Evolutionary conservation across 2,888 invertebrate genomes (phyloP).

Genomic region (Caenorhabditis imperialis): DNA sequence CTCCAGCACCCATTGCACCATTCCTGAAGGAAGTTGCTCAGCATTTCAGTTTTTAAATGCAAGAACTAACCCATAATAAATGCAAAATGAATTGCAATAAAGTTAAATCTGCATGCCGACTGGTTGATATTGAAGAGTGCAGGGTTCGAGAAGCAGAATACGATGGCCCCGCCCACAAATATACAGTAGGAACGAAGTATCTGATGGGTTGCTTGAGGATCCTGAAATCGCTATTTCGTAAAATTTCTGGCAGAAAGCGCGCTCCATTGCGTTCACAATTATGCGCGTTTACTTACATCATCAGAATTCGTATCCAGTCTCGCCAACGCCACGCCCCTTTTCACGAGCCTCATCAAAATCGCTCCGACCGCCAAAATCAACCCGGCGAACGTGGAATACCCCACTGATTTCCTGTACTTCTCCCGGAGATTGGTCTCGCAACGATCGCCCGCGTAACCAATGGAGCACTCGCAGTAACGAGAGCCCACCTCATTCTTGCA

Average conservation of each 20-base stretch:
- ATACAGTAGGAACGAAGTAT: conserved; percentile 22
- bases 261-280: no score
- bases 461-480: background rate
- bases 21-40: no score
- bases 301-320: conserved; percentile 7
- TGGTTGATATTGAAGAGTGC: background rate
- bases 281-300: conserved; percentile 6
- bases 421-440: background rate
- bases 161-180: conserved; percentile 7
- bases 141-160: conserved; percentile 9
- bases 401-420: background rate
- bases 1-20: conserved; percentile 30
- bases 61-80: conserved; percentile 9
- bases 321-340: background rate
- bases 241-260: no score
- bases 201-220: conserved; percentile 28
- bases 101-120: conserved; percentile 13
- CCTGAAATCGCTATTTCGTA: no score
- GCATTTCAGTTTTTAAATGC: no score
- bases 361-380: conserved; percentile 8
- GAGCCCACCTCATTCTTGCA: conserved; percentile 1
- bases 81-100: conserved; percentile 15
- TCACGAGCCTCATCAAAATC: background rate
- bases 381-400: background rate
- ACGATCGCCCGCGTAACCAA: conserved; percentile 13